phyloP scores from a whole-genome alignment of 2,797 vertebrate genomes.

The Vireo griseus region DNA sequence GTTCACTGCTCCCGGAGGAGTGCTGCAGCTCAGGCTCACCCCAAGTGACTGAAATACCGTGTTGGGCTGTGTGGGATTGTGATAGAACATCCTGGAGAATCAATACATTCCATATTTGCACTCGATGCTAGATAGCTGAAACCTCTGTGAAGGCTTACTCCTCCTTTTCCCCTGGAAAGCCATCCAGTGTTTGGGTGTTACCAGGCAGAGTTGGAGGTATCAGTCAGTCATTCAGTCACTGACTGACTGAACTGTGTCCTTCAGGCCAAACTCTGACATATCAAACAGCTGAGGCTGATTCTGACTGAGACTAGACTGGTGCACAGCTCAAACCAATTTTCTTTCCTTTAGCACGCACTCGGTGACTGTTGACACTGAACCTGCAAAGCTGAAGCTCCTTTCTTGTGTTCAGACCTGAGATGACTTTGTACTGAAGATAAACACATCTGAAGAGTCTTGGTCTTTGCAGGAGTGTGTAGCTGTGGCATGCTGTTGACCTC shows the following conservation, averaged over 20 bases:
- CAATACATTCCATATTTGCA: neutral
- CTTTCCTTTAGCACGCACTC: neutral
- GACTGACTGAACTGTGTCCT: neutral
- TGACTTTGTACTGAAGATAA: neutral
- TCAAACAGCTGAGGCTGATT: neutral
- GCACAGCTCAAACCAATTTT: neutral
- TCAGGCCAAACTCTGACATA: neutral
- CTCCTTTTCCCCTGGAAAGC: neutral
- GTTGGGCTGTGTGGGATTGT: neutral
- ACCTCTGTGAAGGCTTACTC: neutral
- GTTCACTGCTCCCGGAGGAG: neutral
- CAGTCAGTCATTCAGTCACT: neutral
- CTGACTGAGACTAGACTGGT: neutral
- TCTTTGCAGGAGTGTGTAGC: neutral
- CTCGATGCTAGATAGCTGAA: neutral
- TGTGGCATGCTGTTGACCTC: neutral
- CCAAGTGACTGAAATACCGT: accelerated
- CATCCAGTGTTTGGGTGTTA: accelerated
- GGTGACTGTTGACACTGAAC: neutral
- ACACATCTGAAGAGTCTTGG: neutral
- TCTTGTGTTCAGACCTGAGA: neutral
- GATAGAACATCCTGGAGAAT: neutral
- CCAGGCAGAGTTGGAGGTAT: neutral
- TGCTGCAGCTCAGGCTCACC: neutral
- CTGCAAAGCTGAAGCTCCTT: neutral